Evolutionary conservation across 1,140 invertebrate species (phyloP).

Genomic region (Cephus cinctus): DNA sequence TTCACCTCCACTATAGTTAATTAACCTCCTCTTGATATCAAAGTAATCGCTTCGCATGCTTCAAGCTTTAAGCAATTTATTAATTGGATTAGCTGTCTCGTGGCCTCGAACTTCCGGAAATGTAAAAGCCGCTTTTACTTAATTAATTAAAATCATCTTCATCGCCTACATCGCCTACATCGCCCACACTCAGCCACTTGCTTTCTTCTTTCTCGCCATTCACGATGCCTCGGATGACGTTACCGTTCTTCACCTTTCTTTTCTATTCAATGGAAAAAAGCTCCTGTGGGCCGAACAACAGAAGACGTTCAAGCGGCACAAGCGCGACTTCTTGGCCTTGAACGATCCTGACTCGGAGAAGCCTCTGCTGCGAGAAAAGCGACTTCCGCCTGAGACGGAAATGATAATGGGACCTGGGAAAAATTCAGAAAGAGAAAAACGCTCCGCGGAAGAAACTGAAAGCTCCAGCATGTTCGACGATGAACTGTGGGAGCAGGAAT

Average conservation of each 20-base stretch:
- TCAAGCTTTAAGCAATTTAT: slow-evolving; percentile 3
- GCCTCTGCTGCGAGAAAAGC: slow-evolving; percentile 38
- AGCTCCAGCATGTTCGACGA: slow-evolving; percentile 69
- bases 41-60: no score
- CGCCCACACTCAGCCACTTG: no score
- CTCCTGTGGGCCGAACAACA: slow-evolving; percentile 74
- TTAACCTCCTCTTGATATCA: no score
- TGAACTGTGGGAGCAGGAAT: slow-evolving; percentile 82
- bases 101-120: background rate
- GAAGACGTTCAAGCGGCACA: slow-evolving; percentile 60
- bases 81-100: background rate
- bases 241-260: no score
- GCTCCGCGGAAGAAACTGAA: slow-evolving; percentile 12
- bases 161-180: no score
- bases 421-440: slow-evolving; percentile 17
- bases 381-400: slow-evolving; percentile 15
- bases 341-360: slow-evolving; percentile 31
- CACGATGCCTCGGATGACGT: no score
- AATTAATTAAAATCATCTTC: background rate
- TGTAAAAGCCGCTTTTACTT: background rate
- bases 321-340: slow-evolving; percentile 58
- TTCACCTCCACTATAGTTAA: no score
- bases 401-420: background rate
- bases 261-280: no score
- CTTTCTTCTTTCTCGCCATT: no score